A percentile compares a stretch with the other conserved stretches of the same genome.
These are phyloP conservation scores for Plectus sambesii DNA, from an alignment of 1,140 invertebrate genomes.

Conservation along the genomic window DNA sequence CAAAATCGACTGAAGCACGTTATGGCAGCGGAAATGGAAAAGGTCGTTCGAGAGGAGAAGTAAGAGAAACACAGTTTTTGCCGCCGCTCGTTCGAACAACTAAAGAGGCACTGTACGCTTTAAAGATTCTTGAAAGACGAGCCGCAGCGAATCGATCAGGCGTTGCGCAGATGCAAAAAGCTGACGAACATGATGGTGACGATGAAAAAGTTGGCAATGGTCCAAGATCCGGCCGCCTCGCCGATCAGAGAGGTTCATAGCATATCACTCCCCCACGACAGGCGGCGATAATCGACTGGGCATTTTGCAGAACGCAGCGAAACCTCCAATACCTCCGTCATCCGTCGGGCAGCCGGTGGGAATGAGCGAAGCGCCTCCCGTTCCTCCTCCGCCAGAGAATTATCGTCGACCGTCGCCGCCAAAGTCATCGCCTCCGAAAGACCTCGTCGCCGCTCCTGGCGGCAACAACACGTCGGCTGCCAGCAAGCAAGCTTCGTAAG, in stretches of 20 bases:
- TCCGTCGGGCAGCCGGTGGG: too few relatives aligned
- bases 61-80: too few relatives aligned
- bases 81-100: too few relatives aligned
- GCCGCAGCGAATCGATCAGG: constrained; percentile 26
- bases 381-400: constrained; percentile 14
- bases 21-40: constrained; percentile 34
- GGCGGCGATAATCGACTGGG: too few relatives aligned
- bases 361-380: constrained; percentile 16
- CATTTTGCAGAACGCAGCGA: too few relatives aligned
- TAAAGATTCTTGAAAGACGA: constrained; percentile 35
- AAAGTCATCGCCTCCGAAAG: background rate
- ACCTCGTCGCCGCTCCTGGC: too few relatives aligned
- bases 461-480: too few relatives aligned
- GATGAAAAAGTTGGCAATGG: constrained; percentile 45
- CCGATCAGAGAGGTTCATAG: too few relatives aligned
- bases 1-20: constrained; percentile 28
- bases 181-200: constrained; percentile 42
- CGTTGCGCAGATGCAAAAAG: constrained; percentile 35
- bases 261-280: too few relatives aligned
- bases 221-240: constrained; percentile 37
- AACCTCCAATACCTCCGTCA: too few relatives aligned
- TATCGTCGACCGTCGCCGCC: constrained; percentile 11
- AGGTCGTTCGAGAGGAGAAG: constrained; percentile 33
- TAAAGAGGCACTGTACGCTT: too few relatives aligned
- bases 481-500: too few relatives aligned